phyloP scores from a whole-genome alignment of 2,888 invertebrate genomes.

The Amphipoea lucens region DNA sequence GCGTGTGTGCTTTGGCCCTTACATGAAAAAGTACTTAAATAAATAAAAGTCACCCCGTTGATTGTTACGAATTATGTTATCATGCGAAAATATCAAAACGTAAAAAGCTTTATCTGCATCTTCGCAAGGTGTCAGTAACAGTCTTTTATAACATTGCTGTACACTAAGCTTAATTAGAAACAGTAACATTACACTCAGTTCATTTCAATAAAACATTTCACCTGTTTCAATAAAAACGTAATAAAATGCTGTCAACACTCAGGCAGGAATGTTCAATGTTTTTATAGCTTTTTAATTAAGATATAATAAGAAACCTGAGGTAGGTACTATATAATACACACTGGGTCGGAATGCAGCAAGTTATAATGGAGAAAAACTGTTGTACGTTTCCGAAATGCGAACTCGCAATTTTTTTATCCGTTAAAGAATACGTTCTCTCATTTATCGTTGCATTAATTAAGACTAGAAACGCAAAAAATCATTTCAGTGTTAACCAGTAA shows the following conservation, averaged over 20 bases:
- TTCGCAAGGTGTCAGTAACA: conserved; percentile 38
- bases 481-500: not conserved
- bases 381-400: not conserved
- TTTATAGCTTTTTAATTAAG: conserved; percentile 53
- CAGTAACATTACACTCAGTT: conserved; percentile 25
- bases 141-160: not conserved
- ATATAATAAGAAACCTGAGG: conserved; percentile 22
- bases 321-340: conserved; percentile 9
- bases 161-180: conserved; percentile 27
- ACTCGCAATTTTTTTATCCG: not conserved
- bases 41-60: not conserved
- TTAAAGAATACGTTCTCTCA: not conserved
- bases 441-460: not conserved
- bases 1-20: too few relatives aligned
- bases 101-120: not conserved
- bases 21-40: not conserved
- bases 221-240: conserved; percentile 50
- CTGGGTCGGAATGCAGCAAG: not conserved
- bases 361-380: not conserved
- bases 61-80: not conserved
- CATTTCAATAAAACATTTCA: conserved; percentile 37
- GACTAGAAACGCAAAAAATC: not conserved
- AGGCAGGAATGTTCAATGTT: conserved; percentile 33
- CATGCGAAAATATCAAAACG: not conserved
- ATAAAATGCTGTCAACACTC: conserved; percentile 42